Base-by-base conservation (phyloP, 92 coral and sea anemone genomes). In the Heteractis magnifica region DNA sequence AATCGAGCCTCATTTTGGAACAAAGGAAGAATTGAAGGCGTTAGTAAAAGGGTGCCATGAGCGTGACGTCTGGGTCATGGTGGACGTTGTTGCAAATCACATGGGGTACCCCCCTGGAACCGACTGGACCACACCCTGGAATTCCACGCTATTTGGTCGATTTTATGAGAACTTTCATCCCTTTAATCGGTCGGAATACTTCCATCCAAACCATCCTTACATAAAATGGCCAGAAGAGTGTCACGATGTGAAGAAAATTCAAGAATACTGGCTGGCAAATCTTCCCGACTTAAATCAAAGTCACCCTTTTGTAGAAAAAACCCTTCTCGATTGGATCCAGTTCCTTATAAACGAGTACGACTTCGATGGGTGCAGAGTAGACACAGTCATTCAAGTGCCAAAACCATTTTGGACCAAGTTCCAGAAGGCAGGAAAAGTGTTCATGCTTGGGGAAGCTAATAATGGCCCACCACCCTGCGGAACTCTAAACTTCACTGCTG, bases 391-490 rank as follows among this genome's bases (percentile, higher is more conserved):
- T 71, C 94, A 90, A 81, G 97, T 93, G 19, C 97, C 97, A 11
- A 93, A 93, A 52, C 51, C 73, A 20, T 93, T 93, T 80, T 93
- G 97, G 97, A 56, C 76, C 21, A 83, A 88, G 85, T 93, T 85
- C 65, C 94, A 89, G 71, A 80, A 85, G 55, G 83, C 90, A 21
- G 94, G 92, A 51, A 87, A 82, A 10, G 94, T 77, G 34, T 93
- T 90, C 68, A 90, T 90, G 94, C 85, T 88, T 5, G 97, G 94
- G 7, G 97, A 93, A 75, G 97, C 94, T 4, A 90, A 88, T 52
- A 93, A 90, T 58, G 94, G 97, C 9, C 88, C 94, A 26, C 97
- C 94, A 49, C 90, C 93, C 0, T 92, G 96, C 49, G 93, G 96
- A n/a, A 77, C 90, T 3, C 71, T 92, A 51, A 87, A 93, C 15